Percentiles rank a stretch among this genome's conserved stretches.
Evolutionary conservation across 2,113 vertebrate species (phyloP).

Genomic region (Recurvirostra avosetta): DNA sequence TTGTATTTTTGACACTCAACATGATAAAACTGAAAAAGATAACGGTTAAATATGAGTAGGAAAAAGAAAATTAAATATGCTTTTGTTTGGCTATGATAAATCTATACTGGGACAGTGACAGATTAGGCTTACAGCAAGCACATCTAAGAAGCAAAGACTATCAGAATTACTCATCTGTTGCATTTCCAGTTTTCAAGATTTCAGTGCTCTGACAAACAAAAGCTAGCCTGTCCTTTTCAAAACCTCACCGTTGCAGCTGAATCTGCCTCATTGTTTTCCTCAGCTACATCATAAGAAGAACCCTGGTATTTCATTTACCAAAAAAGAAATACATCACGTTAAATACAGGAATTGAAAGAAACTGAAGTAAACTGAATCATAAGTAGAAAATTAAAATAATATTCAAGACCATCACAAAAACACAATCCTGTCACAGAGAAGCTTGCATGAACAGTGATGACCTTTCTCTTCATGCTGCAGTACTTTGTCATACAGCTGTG

Average conservation of each 20-base stretch:
- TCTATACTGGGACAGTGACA: not conserved
- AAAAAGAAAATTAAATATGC: not conserved
- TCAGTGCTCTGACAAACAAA: not conserved
- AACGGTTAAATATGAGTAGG: not conserved
- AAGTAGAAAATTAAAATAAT: not conserved
- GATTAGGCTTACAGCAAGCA: not conserved
- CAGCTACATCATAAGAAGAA: not conserved
- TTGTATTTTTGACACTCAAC: not conserved
- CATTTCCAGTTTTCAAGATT: not conserved
- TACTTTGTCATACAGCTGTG: not conserved
- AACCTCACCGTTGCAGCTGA: not conserved
- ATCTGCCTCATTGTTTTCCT: not conserved
- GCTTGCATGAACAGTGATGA: not conserved
- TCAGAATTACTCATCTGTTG: conserved; percentile 7
- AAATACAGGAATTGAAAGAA: not conserved
- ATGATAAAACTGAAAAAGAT: not conserved
- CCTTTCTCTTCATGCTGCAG: not conserved
- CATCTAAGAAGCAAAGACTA: not conserved
- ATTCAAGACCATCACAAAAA: not conserved
- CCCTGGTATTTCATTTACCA: not conserved
- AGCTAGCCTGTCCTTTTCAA: not conserved
- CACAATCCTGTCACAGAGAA: not conserved
- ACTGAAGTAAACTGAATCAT: not conserved
- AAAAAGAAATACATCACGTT: not conserved
- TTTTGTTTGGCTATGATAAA: not conserved